Conservation (phyloP, 1,140 invertebrate genomes). For the Melanaphis sacchari region DNA sequence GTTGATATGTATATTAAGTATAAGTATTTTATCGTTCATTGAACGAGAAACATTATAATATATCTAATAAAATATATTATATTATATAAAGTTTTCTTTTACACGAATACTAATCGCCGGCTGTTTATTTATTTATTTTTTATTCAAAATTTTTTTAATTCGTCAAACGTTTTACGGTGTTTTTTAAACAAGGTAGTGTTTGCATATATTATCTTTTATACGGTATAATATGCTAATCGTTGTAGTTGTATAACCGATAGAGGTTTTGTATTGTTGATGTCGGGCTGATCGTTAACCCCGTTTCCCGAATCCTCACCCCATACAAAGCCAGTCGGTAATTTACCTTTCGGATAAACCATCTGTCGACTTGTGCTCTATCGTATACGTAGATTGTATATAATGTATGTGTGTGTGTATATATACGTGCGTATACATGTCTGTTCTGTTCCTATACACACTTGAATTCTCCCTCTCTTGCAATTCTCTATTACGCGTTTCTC, state of each 20-base stretch:
- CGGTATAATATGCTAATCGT: neutral
- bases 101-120: neutral
- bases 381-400: neutral
- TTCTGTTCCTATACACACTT: conserved; percentile 5
- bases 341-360: conserved; percentile 57
- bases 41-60: neutral
- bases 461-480: neutral
- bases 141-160: neutral
- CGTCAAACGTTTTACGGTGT: neutral
- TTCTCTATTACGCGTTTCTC: conserved; percentile 3
- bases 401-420: neutral
- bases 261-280: conserved; percentile 51
- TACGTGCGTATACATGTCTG: neutral
- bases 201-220: neutral
- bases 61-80: no score
- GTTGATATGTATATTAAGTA: neutral
- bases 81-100: no score
- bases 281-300: conserved; percentile 54
- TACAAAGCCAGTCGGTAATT: conserved; percentile 49
- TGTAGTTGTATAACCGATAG: conserved; percentile 10
- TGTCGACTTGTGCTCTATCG: conserved; percentile 50
- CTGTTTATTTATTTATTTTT: neutral
- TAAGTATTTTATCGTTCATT: neutral
- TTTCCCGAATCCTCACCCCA: conserved; percentile 43
- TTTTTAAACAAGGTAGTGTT: neutral